These are phyloP conservation scores for Zhuqinia jingwanae DNA, from an alignment of 2,888 invertebrate genomes.

Conservation along the genomic window DNA sequence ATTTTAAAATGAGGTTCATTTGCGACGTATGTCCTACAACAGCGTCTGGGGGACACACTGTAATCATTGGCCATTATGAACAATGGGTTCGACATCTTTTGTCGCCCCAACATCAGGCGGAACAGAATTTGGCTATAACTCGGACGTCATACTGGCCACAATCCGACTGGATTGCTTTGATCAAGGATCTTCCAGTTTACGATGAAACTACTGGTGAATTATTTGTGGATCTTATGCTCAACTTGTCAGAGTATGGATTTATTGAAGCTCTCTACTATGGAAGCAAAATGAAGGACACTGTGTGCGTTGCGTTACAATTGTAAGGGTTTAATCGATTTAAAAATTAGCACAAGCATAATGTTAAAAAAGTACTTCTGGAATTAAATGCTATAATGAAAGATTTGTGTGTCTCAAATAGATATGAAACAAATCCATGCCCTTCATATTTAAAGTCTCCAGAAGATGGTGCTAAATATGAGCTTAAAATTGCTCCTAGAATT, in stretches of 20 bases:
- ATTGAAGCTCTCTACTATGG: slow-evolving; percentile 46
- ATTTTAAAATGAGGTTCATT: slow-evolving; percentile 32
- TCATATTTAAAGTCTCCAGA: not conserved
- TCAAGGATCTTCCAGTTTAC: slow-evolving; percentile 8
- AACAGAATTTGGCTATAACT: slow-evolving; percentile 1
- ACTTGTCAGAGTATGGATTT: slow-evolving; percentile 47
- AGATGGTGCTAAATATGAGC: not conserved
- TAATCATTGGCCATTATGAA: slow-evolving; percentile 33
- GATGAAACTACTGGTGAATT: not conserved
- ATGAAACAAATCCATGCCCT: not conserved
- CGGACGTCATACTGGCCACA: slow-evolving; percentile 41
- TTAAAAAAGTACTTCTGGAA: too few species aligned
- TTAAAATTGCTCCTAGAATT: not conserved
- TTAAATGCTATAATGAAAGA: too few species aligned
- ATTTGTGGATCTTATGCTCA: slow-evolving; percentile 17
- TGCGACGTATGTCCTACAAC: slow-evolving; percentile 46
- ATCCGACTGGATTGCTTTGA: not conserved
- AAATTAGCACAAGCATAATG: too few species aligned
- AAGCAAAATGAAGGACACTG: not conserved
- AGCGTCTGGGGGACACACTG: not conserved
- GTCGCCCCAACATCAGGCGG: slow-evolving; percentile 44
- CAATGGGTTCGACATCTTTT: slow-evolving; percentile 44
- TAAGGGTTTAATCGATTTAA: too few species aligned
- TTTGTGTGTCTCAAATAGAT: too few species aligned
- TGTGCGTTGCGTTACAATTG: slow-evolving; percentile 11